phyloP scores from a whole-genome alignment of 2,797 vertebrate genomes.

The Aotus griseimembra region DNA sequence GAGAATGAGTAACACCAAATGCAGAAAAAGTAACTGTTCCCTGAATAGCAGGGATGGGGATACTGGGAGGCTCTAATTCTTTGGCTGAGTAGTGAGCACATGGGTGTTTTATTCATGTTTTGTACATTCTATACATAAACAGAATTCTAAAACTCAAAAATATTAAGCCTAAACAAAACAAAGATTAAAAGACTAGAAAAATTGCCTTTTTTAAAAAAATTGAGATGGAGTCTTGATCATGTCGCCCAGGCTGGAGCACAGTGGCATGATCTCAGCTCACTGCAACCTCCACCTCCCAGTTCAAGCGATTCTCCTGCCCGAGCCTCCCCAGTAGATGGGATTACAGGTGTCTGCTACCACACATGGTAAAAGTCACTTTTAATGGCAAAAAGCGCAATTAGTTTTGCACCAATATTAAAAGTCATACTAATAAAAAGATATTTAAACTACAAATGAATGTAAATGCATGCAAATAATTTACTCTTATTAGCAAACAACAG shows the following conservation, averaged over 20 bases:
- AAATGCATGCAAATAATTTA: slow-evolving; percentile 15
- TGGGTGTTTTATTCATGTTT: not conserved
- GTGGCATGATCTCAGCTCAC: too few species aligned
- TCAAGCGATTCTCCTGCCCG: too few species aligned
- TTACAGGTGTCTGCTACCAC: too few species aligned
- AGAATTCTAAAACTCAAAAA: slow-evolving; percentile 7
- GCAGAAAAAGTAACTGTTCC: not conserved
- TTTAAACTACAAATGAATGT: not conserved
- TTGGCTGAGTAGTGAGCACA: not conserved
- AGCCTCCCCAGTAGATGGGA: too few species aligned
- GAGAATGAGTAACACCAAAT: not conserved
- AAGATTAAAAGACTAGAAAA: not conserved
- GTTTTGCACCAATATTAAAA: not conserved
- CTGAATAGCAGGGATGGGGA: not conserved
- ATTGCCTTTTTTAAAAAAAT: too few species aligned
- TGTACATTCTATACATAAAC: not conserved
- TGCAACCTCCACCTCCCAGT: too few species aligned
- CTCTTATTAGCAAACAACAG: slow-evolving; percentile 1
- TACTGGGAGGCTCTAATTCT: not conserved
- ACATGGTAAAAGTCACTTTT: not conserved
- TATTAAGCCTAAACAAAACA: not conserved
- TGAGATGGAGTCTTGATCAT: too few species aligned
- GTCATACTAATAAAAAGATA: not conserved
- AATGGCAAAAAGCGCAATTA: not conserved
- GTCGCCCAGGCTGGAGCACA: too few species aligned